Base-by-base conservation (phyloP, 2,113 vertebrate species). In the Chionis minor region DNA sequence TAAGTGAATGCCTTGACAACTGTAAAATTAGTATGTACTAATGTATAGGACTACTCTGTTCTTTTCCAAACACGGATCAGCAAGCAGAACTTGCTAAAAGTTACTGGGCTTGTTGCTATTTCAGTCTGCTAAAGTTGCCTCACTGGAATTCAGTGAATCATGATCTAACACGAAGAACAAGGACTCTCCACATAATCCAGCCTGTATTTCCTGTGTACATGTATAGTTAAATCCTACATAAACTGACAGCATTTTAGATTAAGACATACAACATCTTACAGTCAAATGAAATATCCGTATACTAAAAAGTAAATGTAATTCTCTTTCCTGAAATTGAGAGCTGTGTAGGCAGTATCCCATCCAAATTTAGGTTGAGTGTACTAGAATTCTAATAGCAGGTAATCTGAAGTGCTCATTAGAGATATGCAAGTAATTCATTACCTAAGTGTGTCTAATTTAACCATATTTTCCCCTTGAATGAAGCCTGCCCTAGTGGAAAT, bases 401-500 rank as follows among this genome's bases (percentile, higher is more conserved):
- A 93, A 94, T 96, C 58, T 84, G 40, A 96, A 96, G 59, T 59
- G 54, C 72, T 96, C 65, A 92, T 94, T 96, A 95, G 56, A 96
- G 81, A 87, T 86, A 75, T 84, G 66, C 83, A 94, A 97, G 77
- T 75, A 89, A 85, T 95, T 92, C 67, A 92, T 96, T 96, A 87
- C 82, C 82, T 92, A 95, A 96, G 59, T 62, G 14, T 72, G 72
- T 93, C 89, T 96, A 95, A 96, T 95, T 95, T 97, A 90, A 93
- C 85, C 49, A 51, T 90, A 82, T 87, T 96, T 92, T 96, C 65
- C 42, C 84, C 54, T 61, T 92, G 79, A 88, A 88, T 95, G 85
- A 97, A 92, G 32, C 83, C 92, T 91, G 65, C 28, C 59, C 54
- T 90, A 88, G 70, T 83, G 49, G 88, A 97, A 97, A 94, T 81